Evolutionary conservation across 2,113 vertebrate species (phyloP).

Genomic region (Condylura cristata): DNA sequence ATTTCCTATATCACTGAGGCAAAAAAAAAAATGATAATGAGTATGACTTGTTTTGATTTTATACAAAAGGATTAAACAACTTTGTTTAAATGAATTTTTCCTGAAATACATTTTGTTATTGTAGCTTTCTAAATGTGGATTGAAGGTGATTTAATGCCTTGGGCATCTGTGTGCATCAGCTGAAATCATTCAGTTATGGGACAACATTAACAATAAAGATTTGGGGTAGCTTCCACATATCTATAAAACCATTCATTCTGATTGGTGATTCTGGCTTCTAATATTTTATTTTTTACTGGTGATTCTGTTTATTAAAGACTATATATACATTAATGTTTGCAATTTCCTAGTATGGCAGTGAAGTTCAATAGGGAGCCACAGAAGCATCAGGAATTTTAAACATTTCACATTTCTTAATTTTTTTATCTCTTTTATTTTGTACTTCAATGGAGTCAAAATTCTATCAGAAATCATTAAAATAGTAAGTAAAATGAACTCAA

Average conservation of each 20-base stretch:
- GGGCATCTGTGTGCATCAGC: neutral
- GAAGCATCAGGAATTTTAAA: neutral
- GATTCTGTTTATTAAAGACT: neutral
- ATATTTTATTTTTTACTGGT: conserved; percentile 25
- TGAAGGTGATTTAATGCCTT: conserved; percentile 34
- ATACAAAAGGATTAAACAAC: conserved; percentile 27
- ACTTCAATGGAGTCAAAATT: neutral
- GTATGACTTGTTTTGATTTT: conserved; percentile 38
- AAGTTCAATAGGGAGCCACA: neutral
- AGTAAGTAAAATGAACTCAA: neutral
- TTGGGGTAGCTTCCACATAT: neutral
- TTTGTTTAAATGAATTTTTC: conserved; percentile 49
- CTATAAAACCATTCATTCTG: neutral
- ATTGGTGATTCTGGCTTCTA: conserved; percentile 14
- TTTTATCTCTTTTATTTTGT: neutral
- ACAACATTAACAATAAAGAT: neutral
- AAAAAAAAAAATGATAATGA: conserved; percentile 33
- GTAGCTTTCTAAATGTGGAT: conserved; percentile 46
- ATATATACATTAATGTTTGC: neutral
- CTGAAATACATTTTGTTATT: conserved; percentile 34
- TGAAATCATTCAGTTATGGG: neutral
- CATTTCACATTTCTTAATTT: neutral
- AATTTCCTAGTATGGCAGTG: neutral
- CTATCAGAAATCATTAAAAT: neutral
- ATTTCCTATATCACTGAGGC: neutral